Base-by-base conservation (phyloP, 2,113 vertebrate genomes). In the Phocoena phocoena region DNA sequence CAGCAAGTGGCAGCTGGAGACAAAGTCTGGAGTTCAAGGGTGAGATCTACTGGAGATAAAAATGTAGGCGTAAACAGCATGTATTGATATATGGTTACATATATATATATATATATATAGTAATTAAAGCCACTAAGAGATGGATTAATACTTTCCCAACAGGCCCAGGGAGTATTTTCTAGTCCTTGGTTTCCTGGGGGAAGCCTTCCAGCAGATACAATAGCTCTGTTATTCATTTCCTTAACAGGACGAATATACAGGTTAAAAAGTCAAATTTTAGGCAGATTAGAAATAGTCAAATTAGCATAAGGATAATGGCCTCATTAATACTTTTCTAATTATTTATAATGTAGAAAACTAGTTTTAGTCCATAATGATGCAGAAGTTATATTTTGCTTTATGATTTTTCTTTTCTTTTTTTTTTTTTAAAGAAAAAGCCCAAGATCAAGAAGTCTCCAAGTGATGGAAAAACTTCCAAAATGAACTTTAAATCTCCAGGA, bases 381-480 rank as follows among this genome's bases (percentile, higher is more conserved):
- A 70, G 23, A 95, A 68, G n/a, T 92, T 76, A 91, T 83, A 55
- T 74, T 93, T 62, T 68, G n/a, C 53, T 97, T 70, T 62, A 14
- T 81, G 77, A 71, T 97, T 97, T 62, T 55, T n/a, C 21, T 63
- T 4, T 91, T 90, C 60, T 55, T n/a, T 36, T 63, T 6, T 91
- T 90, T 67, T 77, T 50, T 67, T 68, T 20, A 41, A 86, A 28
- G 31, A 41, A 53, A 81, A 97, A 98, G 80, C 36, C 17, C 58
- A 79, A 98, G 96, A 73, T 50, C 63, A 97, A 88, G 90, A 93
- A 97, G 60, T 98, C 95, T 17, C 2, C 95, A 94, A 97, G 67
- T 95, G 97, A 98, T 70, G 97, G 98, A 10, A 91, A 67, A 92
- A 82, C 74, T 67, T 96, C 95, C 97, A 98, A 79, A 67, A 67